phyloP scores from a whole-genome alignment of 2,113 vertebrate species.

The Semicossyphus pulcher region DNA sequence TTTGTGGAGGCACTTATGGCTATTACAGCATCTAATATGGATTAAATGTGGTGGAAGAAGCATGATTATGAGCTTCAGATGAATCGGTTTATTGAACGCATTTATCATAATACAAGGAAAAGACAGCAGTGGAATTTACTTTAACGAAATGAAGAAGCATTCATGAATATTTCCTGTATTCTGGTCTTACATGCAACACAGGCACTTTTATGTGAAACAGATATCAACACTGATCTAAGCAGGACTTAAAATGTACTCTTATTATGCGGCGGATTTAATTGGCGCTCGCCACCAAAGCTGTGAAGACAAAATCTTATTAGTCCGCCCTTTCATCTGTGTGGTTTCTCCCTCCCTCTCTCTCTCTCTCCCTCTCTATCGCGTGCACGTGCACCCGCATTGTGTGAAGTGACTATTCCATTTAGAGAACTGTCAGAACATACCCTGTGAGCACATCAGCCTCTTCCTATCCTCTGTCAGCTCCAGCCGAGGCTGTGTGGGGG shows the following conservation, averaged over 20 bases:
- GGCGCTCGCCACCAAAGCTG: slow-evolving; percentile 53
- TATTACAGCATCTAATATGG: slow-evolving; percentile 41
- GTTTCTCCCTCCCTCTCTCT: slow-evolving; percentile 38
- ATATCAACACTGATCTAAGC: slow-evolving; percentile 61
- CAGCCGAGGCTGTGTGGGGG: slow-evolving; percentile 77
- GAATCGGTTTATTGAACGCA: slow-evolving; percentile 8
- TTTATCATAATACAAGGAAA: background rate
- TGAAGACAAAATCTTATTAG: slow-evolving; percentile 76
- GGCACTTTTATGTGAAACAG: slow-evolving; percentile 48
- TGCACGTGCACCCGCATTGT: slow-evolving; percentile 67
- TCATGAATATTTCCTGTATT: slow-evolving; percentile 1
- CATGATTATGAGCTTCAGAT: slow-evolving; percentile 15
- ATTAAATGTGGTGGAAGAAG: slow-evolving; percentile 16
- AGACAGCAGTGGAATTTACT: background rate
- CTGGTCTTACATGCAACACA: slow-evolving; percentile 13
- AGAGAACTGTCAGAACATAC: slow-evolving; percentile 82
- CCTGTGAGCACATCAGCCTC: slow-evolving; percentile 79
- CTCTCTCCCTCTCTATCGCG: slow-evolving; percentile 41
- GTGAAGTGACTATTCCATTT: slow-evolving; percentile 80
- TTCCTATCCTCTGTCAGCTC: slow-evolving; percentile 80
- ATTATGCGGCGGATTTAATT: slow-evolving; percentile 68
- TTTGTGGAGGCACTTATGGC: slow-evolving; percentile 33
- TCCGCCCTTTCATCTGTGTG: slow-evolving; percentile 67
- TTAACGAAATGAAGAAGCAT: background rate
- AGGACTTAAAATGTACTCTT: slow-evolving; percentile 56